phyloP scores from a whole-genome alignment of 2,797 vertebrate species.

The Telmatherina bonti region DNA sequence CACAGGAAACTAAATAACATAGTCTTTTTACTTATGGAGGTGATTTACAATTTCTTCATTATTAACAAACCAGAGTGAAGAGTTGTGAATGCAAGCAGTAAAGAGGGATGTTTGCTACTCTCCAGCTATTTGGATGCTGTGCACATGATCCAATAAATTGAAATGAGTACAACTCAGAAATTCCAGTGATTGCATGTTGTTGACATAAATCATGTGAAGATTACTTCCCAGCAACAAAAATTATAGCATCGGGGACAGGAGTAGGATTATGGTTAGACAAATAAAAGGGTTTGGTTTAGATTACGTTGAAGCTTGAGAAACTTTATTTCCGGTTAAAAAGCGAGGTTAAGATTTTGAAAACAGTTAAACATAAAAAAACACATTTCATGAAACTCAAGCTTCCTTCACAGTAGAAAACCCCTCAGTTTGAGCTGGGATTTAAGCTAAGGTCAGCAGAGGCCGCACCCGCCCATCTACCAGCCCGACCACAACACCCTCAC shows the following conservation, averaged over 20 bases:
- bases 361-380: slow-evolving; percentile 2
- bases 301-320: slow-evolving; percentile 40
- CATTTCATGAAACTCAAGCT: slow-evolving; percentile 36
- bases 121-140: slow-evolving; percentile 18
- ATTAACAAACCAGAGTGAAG: slow-evolving; percentile 1
- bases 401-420: slow-evolving; percentile 26
- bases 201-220: slow-evolving; percentile 45
- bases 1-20: neutral
- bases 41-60: neutral
- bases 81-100: slow-evolving; percentile 6
- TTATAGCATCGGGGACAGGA: slow-evolving; percentile 22
- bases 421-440: slow-evolving; percentile 33
- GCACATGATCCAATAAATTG: slow-evolving; percentile 40
- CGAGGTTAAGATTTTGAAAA: slow-evolving; percentile 31
- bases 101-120: neutral
- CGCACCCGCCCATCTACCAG: slow-evolving; percentile 40
- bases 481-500: slow-evolving; percentile 55
- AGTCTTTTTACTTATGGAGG: neutral
- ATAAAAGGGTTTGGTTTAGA: slow-evolving; percentile 47
- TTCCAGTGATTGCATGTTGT: slow-evolving; percentile 38
- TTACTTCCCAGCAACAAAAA: slow-evolving; percentile 31
- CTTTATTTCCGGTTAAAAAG: slow-evolving; percentile 29
- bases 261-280: slow-evolving; percentile 42
- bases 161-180: slow-evolving; percentile 31
- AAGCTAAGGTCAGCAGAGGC: slow-evolving; percentile 58